Percentiles rank a stretch among this genome's conserved stretches.
phyloP scores from a whole-genome alignment of 2,888 invertebrate genomes.

The Gandaritis pyraliata region DNA sequence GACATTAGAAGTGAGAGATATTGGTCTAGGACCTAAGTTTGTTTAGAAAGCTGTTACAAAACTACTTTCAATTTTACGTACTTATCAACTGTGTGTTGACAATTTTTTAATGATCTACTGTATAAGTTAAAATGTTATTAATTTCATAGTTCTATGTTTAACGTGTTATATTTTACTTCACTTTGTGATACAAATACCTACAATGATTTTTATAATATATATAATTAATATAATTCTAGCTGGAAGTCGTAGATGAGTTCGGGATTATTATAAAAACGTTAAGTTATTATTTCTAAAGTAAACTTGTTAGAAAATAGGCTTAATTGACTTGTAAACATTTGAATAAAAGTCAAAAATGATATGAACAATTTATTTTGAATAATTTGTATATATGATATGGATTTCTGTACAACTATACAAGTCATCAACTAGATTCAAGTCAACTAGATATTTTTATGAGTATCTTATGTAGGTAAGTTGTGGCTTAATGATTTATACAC shows the following conservation, averaged over 20 bases:
- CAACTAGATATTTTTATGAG: slow-evolving; percentile 81
- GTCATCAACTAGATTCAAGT: slow-evolving; percentile 81
- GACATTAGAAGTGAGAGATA: slow-evolving; percentile 62
- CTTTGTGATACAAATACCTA: background rate
- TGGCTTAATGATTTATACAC: slow-evolving; percentile 80
- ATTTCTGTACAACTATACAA: slow-evolving; percentile 83
- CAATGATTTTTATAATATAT: too few species aligned
- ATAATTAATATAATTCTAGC: too few species aligned
- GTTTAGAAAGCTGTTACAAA: slow-evolving; percentile 27
- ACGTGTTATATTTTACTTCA: too few species aligned
- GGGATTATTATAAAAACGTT: too few species aligned
- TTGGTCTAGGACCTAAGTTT: slow-evolving; percentile 58
- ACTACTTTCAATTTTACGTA: slow-evolving; percentile 20
- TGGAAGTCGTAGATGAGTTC: too few species aligned
- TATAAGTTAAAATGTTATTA: slow-evolving; percentile 28
- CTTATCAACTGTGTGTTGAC: too few species aligned
- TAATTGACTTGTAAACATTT: slow-evolving; percentile 14
- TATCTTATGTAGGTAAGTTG: slow-evolving; percentile 76
- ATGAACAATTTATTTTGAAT: slow-evolving; percentile 83
- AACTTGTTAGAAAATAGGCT: too few species aligned
- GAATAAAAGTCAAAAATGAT: slow-evolving; percentile 63
- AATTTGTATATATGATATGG: slow-evolving; percentile 81
- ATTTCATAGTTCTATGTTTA: too few species aligned
- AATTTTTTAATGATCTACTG: slow-evolving; percentile 17
- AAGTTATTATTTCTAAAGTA: too few species aligned